Percentiles rank a stretch among this genome's conserved stretches.
Evolutionary conservation across 2,797 vertebrate genomes (phyloP).

Genomic region (Cheirogaleus major): DNA sequence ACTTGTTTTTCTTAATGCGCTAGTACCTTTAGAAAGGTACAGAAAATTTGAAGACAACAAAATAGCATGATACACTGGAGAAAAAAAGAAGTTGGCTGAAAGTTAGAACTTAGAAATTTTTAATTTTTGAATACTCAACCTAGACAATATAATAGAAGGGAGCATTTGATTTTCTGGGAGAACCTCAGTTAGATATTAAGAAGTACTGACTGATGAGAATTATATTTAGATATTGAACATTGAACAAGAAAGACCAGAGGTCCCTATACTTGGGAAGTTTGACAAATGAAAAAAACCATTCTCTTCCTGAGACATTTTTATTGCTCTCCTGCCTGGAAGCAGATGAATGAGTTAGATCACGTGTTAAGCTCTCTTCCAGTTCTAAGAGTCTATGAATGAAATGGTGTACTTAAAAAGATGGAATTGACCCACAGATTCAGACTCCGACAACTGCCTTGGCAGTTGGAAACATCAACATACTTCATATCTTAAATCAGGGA

Average conservation of each 20-base stretch:
- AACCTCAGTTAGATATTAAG: not conserved
- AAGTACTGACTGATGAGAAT: not conserved
- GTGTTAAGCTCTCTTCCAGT: slow-evolving; percentile 19
- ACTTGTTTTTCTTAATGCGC: not conserved
- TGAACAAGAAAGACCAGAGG: not conserved
- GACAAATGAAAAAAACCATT: slow-evolving; percentile 49
- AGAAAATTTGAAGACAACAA: not conserved
- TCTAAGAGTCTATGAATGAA: slow-evolving; percentile 66
- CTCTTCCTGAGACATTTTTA: slow-evolving; percentile 36
- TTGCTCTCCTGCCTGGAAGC: slow-evolving; percentile 43
- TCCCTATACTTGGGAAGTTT: not conserved
- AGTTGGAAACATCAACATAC: slow-evolving; percentile 45
- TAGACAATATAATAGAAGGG: not conserved
- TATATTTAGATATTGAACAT: not conserved
- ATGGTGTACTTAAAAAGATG: slow-evolving; percentile 55
- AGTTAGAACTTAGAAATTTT: not conserved
- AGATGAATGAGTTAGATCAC: slow-evolving; percentile 54
- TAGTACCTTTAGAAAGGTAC: not conserved
- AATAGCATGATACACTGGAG: not conserved
- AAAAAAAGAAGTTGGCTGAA: not conserved
- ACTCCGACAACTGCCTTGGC: slow-evolving; percentile 28
- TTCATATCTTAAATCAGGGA: slow-evolving; percentile 52
- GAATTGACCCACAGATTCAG: slow-evolving; percentile 56
- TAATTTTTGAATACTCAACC: not conserved
- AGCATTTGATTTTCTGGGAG: not conserved